These are phyloP conservation scores for Sepiola atlantica DNA, from an alignment of 2,888 invertebrate genomes.

Conservation along the genomic window DNA sequence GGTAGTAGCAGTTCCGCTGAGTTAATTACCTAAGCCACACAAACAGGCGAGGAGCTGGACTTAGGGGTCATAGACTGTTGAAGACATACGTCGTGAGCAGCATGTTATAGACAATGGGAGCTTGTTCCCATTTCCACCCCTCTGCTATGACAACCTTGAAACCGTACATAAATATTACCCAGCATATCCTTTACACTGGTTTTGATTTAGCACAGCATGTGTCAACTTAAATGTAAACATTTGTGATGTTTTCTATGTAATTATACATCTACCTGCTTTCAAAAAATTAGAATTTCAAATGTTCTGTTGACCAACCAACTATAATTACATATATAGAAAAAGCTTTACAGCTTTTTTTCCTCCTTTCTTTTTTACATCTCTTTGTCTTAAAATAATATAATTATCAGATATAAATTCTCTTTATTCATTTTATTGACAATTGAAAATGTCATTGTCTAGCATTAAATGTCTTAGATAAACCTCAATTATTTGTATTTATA, in stretches of 20 bases:
- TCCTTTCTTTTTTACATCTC: not conserved
- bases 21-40: no score
- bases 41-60: no score
- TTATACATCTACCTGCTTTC: not conserved
- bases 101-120: no score
- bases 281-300: not conserved
- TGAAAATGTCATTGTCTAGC: not conserved
- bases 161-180: not conserved
- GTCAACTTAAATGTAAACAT: not conserved
- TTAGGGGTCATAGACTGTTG: no score
- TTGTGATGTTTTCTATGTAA: not conserved
- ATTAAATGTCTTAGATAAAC: not conserved
- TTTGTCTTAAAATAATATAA: not conserved
- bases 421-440: conserved; percentile 21
- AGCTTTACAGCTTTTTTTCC: not conserved
- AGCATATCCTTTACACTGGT: not conserved
- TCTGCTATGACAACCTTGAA: no score
- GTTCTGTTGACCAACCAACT: not conserved
- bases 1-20: no score
- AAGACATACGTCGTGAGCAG: no score
- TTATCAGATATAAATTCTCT: not conserved
- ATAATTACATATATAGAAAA: not conserved
- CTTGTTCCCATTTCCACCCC: no score
- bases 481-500: not conserved
- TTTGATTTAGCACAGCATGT: not conserved